A percentile compares a stretch with the other conserved stretches of the same genome.
Evolutionary conservation across 2,888 invertebrate species (phyloP).

Genomic region (Ceriagrion tenellum): DNA sequence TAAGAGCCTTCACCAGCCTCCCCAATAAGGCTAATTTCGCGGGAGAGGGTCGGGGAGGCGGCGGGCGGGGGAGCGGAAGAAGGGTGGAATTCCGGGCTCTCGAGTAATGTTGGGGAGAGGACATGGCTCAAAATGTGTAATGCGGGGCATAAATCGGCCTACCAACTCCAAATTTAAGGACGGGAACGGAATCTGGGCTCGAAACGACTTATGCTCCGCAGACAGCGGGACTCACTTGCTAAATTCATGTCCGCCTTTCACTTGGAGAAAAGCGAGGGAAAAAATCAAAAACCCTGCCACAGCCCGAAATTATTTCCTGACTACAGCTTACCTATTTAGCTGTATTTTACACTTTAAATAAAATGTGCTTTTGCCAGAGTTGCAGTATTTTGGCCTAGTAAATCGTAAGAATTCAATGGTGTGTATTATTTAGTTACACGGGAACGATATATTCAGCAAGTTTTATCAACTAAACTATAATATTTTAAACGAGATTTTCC

Average conservation of each 20-base stretch:
- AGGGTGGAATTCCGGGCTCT: no score
- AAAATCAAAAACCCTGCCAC: neutral
- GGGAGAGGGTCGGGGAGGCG: neutral
- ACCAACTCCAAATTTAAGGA: conserved; percentile 7
- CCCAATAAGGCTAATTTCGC: neutral
- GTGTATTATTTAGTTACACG: no score
- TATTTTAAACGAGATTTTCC: no score
- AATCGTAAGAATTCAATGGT: no score
- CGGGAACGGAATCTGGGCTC: neutral
- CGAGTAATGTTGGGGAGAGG: neutral
- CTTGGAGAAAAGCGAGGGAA: neutral
- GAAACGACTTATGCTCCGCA: neutral
- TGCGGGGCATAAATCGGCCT: neutral
- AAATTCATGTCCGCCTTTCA: neutral
- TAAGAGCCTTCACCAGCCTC: neutral
- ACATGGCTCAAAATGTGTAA: neutral
- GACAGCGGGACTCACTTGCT: neutral
- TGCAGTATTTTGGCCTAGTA: no score
- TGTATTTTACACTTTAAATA: no score
- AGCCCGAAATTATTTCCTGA: neutral
- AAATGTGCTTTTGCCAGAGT: no score
- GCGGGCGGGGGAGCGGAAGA: neutral
- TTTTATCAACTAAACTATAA: no score
- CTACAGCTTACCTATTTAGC: neutral
- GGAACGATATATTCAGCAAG: no score